These are phyloP conservation scores for Catocala fraxini DNA, from an alignment of 2,888 invertebrate species.

Conservation along the genomic window DNA sequence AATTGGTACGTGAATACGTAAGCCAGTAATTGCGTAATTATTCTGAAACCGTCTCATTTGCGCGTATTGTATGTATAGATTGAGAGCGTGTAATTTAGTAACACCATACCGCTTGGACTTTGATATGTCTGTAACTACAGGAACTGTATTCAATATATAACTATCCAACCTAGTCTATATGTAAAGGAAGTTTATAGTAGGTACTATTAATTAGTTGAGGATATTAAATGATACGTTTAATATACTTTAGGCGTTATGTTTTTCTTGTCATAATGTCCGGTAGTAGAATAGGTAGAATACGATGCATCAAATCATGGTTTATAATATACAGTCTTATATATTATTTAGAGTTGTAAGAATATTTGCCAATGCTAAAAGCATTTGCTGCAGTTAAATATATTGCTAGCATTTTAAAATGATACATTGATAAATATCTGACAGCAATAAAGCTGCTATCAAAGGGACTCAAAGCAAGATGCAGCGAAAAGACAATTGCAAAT, in stretches of 20 bases:
- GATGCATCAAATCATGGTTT: no score
- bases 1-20: conserved; percentile 56
- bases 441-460: conserved; percentile 24
- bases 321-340: no score
- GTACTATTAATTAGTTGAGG: not conserved
- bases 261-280: no score
- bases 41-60: conserved; percentile 46
- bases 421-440: not conserved
- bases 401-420: no score
- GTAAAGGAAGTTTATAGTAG: no score
- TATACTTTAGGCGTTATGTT: no score
- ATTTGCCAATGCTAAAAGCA: no score
- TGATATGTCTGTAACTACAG: conserved; percentile 17
- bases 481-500: conserved; percentile 56
- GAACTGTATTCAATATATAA: conserved; percentile 4
- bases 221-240: not conserved
- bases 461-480: conserved; percentile 33
- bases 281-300: no score
- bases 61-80: conserved; percentile 45
- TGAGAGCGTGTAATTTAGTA: conserved; percentile 36
- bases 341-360: no score
- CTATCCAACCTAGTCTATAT: not conserved
- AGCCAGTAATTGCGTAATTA: conserved; percentile 60
- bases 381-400: no score
- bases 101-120: conserved; percentile 28